phyloP scores from a whole-genome alignment of 2,888 invertebrate genomes.

The Eilema caniola region DNA sequence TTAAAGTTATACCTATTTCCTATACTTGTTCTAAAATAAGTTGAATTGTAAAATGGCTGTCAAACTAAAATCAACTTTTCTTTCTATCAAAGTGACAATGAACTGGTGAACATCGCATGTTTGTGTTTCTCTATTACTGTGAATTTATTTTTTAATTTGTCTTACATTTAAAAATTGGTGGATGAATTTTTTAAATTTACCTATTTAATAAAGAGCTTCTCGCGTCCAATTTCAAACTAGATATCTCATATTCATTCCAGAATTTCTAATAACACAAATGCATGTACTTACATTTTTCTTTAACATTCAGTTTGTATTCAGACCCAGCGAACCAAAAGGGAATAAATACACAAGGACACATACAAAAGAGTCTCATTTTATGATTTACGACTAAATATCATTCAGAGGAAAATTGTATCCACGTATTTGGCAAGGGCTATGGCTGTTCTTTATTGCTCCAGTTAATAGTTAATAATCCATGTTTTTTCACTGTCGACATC shows the following conservation, averaged over 20 bases:
- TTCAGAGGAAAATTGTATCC: constrained; percentile 55
- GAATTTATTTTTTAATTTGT: no score
- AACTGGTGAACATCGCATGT: neutral
- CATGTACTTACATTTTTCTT: constrained; percentile 50
- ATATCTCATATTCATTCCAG: constrained; percentile 17
- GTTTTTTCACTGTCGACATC: constrained; percentile 40
- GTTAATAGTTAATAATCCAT: constrained; percentile 51
- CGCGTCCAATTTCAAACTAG: constrained; percentile 17
- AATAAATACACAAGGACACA: constrained; percentile 57
- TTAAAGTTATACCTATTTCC: no score
- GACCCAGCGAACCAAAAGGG: constrained; percentile 51
- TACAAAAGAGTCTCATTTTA: constrained; percentile 57
- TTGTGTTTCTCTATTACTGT: neutral
- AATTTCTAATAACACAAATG: constrained; percentile 33
- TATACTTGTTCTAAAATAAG: neutral
- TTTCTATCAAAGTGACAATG: constrained; percentile 1
- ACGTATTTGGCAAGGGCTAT: constrained; percentile 45
- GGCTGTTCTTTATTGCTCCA: constrained; percentile 40
- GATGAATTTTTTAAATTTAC: neutral
- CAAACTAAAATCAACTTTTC: neutral
- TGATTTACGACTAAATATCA: constrained; percentile 70
- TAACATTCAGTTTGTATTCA: constrained; percentile 58
- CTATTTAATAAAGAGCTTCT: constrained; percentile 6
- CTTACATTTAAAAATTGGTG: neutral
- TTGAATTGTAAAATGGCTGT: constrained; percentile 22